These are phyloP conservation scores for Sebastes iracundus DNA, from an alignment of 2,797 vertebrate species.

Conservation along the genomic window DNA sequence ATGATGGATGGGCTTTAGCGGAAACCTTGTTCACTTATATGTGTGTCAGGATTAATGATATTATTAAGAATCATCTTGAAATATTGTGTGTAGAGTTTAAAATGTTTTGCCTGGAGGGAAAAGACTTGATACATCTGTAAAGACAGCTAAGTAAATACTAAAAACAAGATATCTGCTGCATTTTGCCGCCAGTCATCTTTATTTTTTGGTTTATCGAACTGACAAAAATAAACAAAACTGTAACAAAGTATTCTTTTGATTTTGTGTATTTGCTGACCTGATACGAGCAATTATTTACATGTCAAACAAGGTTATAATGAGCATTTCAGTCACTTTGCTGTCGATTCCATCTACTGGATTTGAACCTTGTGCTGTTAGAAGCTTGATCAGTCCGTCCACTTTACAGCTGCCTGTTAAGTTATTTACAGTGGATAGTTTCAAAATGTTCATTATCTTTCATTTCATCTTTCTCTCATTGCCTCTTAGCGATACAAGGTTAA, in stretches of 20 bases:
- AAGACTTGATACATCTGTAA: not conserved
- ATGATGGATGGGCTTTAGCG: conserved; percentile 11
- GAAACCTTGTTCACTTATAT: not conserved
- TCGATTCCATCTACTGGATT: not conserved
- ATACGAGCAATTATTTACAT: not conserved
- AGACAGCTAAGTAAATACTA: not conserved
- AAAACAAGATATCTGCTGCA: not conserved
- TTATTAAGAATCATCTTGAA: not conserved
- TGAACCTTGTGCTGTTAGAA: not conserved
- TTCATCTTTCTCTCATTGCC: not conserved
- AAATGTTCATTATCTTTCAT: not conserved
- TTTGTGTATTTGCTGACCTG: not conserved
- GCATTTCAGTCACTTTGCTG: not conserved
- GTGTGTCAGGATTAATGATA: conserved; percentile 2
- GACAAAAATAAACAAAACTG: not conserved
- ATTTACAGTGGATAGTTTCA: not conserved
- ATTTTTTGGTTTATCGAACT: not conserved
- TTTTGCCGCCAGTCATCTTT: not conserved
- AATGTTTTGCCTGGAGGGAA: not conserved
- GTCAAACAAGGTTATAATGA: not conserved
- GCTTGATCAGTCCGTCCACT: not conserved
- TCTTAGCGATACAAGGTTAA: not conserved
- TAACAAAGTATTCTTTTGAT: not conserved
- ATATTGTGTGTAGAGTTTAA: not conserved
- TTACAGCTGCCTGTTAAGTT: conserved; percentile 4